phyloP scores from a whole-genome alignment of 2,113 vertebrate species.

The Equus przewalskii region DNA sequence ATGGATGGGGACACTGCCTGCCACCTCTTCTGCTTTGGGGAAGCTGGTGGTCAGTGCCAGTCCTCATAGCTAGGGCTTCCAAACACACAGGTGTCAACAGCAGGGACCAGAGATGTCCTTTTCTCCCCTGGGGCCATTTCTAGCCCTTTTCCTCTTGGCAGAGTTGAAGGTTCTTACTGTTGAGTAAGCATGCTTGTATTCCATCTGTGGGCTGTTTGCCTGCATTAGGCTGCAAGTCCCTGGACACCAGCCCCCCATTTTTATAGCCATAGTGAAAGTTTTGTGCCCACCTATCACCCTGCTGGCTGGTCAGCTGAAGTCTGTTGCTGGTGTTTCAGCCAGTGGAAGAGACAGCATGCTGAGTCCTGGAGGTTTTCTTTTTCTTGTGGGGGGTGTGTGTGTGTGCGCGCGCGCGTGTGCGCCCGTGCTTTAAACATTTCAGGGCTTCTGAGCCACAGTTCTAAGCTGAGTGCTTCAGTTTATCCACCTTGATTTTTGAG shows the following conservation, averaged over 20 bases:
- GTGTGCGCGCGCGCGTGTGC: too few relatives aligned
- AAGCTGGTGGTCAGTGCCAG: background rate
- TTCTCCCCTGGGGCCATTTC: background rate
- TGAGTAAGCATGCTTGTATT: background rate
- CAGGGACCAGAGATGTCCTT: background rate
- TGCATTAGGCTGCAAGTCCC: background rate
- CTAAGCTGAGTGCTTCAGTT: slow-evolving; percentile 18
- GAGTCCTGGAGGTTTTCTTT: background rate
- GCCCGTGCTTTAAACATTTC: background rate
- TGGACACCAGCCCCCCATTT: background rate
- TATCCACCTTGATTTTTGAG: slow-evolving; percentile 17
- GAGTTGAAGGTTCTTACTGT: slow-evolving; percentile 10
- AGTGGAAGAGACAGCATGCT: background rate
- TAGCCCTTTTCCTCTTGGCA: background rate
- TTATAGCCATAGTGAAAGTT: slow-evolving; percentile 1
- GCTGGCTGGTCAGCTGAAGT: background rate
- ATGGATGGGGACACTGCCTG: background rate
- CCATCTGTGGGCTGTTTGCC: background rate
- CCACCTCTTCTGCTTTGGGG: background rate
- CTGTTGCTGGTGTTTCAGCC: slow-evolving; percentile 8
- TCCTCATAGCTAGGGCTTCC: background rate
- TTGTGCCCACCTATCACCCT: slow-evolving; percentile 22
- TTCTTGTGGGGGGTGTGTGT: background rate
- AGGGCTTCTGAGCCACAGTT: background rate
- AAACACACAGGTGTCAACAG: background rate